Conservation (phyloP, 2,113 vertebrate species). For the Cyanoliseus patagonus region DNA sequence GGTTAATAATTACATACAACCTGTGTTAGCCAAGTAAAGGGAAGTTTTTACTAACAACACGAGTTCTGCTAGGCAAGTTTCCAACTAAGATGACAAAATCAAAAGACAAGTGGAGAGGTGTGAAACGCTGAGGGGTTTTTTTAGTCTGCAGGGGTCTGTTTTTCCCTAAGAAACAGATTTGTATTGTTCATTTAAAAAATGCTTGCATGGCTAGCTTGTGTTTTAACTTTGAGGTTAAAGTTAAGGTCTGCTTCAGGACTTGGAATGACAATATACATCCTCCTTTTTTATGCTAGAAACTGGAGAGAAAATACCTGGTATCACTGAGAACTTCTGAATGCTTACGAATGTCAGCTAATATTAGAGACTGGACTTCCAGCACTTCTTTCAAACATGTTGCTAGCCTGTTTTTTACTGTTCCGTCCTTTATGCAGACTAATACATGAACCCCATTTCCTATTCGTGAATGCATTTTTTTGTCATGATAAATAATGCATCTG, state of each 20-base stretch:
- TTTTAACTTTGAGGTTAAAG: background rate
- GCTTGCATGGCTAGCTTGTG: background rate
- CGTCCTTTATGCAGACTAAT: background rate
- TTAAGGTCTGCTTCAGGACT: background rate
- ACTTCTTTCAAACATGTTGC: background rate
- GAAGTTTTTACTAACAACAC: background rate
- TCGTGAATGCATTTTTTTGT: background rate
- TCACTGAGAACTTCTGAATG: background rate
- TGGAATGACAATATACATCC: background rate
- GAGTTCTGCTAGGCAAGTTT: background rate
- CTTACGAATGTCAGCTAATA: background rate
- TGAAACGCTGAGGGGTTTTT: background rate
- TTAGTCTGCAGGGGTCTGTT: background rate
- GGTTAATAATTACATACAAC: background rate
- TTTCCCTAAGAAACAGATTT: background rate
- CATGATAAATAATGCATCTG: background rate
- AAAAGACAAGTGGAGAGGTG: background rate
- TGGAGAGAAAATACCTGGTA: background rate
- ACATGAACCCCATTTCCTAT: background rate
- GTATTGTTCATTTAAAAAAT: background rate
- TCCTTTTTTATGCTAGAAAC: background rate
- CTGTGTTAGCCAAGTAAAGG: background rate
- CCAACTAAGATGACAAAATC: background rate
- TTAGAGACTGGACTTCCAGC: background rate
- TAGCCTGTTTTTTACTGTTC: background rate